Evolutionary conservation across 2,888 invertebrate genomes (phyloP).

Genomic region (Drosophila quasianomalipes): DNA sequence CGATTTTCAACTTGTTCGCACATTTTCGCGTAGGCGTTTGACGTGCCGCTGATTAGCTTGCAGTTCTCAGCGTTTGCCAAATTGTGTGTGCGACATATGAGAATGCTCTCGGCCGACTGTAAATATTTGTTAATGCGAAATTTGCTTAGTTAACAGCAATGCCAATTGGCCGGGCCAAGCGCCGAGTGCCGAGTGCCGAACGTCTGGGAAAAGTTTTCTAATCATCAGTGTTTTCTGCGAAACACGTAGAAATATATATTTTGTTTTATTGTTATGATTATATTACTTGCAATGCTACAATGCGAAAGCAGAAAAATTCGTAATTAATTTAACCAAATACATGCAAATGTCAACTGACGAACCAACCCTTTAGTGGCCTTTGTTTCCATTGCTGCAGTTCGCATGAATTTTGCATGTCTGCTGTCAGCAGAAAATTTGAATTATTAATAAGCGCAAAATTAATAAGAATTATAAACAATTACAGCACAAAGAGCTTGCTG

Average conservation of each 20-base stretch:
- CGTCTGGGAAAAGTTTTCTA: conserved; percentile 54
- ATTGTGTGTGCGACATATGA: conserved; percentile 51
- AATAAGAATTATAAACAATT: conserved; percentile 66
- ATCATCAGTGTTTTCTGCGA: conserved; percentile 27
- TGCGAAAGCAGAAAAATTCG: conserved; percentile 8
- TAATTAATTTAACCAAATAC: conserved; percentile 25
- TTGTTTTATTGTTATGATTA: conserved; percentile 4
- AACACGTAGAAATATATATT: conserved; percentile 26
- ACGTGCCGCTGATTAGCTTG: conserved; percentile 73
- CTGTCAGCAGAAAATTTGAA: conserved; percentile 60
- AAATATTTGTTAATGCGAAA: conserved; percentile 51
- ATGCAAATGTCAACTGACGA: conserved; percentile 16
- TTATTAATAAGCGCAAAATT: conserved; percentile 69
- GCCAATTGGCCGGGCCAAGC: conserved; percentile 26
- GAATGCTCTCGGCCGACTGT: conserved; percentile 23
- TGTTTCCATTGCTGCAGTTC: conserved; percentile 52
- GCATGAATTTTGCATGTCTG: conserved; percentile 55
- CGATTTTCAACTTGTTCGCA: conserved; percentile 39
- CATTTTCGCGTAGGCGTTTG: conserved; percentile 71
- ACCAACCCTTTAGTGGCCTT: conserved; percentile 39
- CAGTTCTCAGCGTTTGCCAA: conserved; percentile 43
- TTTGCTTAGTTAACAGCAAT: conserved; percentile 12
- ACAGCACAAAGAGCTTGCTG: conserved; percentile 24
- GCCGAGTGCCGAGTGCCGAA: conserved; percentile 23
- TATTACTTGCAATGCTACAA: conserved; percentile 22